A percentile compares a stretch with the other conserved stretches of the same genome.
phyloP scores from a whole-genome alignment of 2,113 vertebrate genomes.

The Sigmodon hispidus region DNA sequence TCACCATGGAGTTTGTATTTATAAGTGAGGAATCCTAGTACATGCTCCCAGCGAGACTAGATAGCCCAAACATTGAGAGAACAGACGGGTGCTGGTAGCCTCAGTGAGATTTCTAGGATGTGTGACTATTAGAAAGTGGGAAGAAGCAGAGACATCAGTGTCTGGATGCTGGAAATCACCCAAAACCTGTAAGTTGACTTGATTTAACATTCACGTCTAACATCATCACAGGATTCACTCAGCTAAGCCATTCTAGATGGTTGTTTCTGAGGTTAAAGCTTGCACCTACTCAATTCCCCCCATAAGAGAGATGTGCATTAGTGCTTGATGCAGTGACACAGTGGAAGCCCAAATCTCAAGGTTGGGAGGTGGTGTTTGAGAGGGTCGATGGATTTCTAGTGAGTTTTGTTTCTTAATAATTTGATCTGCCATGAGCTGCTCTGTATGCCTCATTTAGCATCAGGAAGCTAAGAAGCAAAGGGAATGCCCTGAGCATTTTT shows the following conservation, averaged over 20 bases:
- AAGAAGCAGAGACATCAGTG: neutral
- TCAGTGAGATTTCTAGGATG: neutral
- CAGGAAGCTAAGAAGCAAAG: neutral
- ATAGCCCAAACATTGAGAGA: neutral
- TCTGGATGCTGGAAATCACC: accelerated
- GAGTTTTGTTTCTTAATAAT: neutral
- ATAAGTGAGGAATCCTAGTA: neutral
- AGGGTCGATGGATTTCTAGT: neutral
- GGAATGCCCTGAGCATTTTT: neutral
- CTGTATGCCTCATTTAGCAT: neutral
- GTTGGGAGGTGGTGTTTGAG: neutral
- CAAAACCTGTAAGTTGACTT: neutral
- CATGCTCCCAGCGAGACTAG: neutral
- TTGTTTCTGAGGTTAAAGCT: neutral
- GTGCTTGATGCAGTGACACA: accelerated
- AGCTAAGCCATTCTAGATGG: neutral
- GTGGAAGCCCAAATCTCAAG: neutral
- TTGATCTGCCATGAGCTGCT: neutral
- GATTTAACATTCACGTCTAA: neutral
- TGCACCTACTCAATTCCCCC: neutral
- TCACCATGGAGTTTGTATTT: neutral
- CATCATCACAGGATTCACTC: neutral
- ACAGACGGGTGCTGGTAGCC: neutral
- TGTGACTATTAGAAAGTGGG: neutral
- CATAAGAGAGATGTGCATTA: accelerated